These are phyloP conservation scores for Cerastis rubricosa DNA, from an alignment of 2,888 invertebrate species.

Conservation along the genomic window DNA sequence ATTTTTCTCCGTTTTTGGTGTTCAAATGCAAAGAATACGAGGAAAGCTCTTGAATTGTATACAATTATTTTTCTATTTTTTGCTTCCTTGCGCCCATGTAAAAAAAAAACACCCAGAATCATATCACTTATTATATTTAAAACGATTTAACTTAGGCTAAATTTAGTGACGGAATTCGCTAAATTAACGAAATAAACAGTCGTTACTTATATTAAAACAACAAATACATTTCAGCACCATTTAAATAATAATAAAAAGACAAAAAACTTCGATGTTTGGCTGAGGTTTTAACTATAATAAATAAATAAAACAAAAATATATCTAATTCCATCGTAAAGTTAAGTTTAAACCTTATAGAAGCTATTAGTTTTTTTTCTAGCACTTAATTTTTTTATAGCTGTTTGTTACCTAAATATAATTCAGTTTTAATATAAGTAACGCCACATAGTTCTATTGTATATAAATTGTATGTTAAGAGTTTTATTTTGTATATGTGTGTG, in stretches of 20 bases:
- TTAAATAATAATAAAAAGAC: conserved; percentile 35
- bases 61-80: conserved; percentile 64
- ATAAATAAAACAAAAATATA: neutral
- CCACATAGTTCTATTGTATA: conserved; percentile 66
- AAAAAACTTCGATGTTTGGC: conserved; percentile 57
- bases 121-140: conserved; percentile 85
- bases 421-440: conserved; percentile 67
- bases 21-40: conserved; percentile 30
- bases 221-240: conserved; percentile 6
- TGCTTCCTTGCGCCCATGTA: conserved; percentile 79
- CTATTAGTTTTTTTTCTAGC: conserved; percentile 33
- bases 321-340: neutral
- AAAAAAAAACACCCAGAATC: conserved; percentile 84
- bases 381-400: neutral
- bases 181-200: conserved; percentile 75
- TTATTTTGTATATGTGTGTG: conserved; percentile 88
- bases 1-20: conserved; percentile 17
- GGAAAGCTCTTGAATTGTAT: conserved; percentile 54
- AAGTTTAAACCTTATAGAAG: conserved; percentile 44
- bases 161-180: conserved; percentile 79
- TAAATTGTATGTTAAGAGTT: conserved; percentile 70
- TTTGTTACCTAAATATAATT: conserved; percentile 23
- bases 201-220: conserved; percentile 71
- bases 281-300: conserved; percentile 21
- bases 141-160: conserved; percentile 80